Percentiles rank a stretch among this genome's conserved stretches.
Evolutionary conservation across 2,888 invertebrate species (phyloP).

Genomic region (Tetropium fuscum): DNA sequence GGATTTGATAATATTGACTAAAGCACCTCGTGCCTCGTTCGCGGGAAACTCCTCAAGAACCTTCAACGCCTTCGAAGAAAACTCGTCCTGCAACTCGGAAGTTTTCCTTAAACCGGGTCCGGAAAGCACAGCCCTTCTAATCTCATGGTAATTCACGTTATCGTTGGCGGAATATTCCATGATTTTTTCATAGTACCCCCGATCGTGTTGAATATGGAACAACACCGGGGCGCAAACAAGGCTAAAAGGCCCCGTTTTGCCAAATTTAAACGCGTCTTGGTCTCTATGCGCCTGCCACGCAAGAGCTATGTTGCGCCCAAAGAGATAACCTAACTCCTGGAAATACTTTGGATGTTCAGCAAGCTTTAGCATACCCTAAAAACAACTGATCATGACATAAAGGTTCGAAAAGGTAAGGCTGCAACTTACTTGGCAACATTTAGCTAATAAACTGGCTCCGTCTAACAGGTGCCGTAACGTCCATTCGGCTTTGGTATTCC

Average conservation of each 20-base stretch:
- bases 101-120: constrained; percentile 82
- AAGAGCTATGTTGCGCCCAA: constrained; percentile 89
- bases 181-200: constrained; percentile 74
- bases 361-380: constrained; percentile 76
- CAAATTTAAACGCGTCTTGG: constrained; percentile 72
- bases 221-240: constrained; percentile 85
- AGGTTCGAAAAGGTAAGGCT: neutral
- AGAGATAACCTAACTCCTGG: constrained; percentile 83
- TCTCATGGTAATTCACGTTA: constrained; percentile 72
- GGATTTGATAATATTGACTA: constrained; percentile 85
- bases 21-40: constrained; percentile 83
- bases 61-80: constrained; percentile 77
- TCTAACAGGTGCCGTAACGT: constrained; percentile 72
- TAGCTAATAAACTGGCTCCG: constrained; percentile 80
- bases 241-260: constrained; percentile 69
- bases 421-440: constrained; percentile 76
- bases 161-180: constrained; percentile 72
- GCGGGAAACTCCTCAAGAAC: constrained; percentile 80
- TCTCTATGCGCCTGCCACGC: constrained; percentile 85
- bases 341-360: constrained; percentile 80
- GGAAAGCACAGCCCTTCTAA: constrained; percentile 52
- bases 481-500: constrained; percentile 82
- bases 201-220: constrained; percentile 81
- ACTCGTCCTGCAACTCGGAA: constrained; percentile 77
- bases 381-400: neutral